These are phyloP conservation scores for Cyanistes caeruleus DNA, from an alignment of 2,113 vertebrate genomes.

Conservation along the genomic window DNA sequence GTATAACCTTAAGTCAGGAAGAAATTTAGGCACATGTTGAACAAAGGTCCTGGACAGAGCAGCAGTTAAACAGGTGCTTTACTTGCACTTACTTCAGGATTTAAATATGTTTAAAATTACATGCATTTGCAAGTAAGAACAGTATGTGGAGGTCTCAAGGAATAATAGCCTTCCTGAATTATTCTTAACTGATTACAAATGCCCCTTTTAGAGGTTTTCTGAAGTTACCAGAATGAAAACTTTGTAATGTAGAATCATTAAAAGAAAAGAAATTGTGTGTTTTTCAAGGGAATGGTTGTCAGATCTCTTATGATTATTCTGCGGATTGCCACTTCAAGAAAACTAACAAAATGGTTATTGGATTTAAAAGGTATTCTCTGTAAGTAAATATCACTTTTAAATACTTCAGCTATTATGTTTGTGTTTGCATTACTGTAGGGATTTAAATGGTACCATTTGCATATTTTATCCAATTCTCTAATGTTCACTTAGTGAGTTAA, in stretches of 20 bases:
- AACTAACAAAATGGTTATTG: conserved; percentile 17
- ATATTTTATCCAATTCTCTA: conserved; percentile 42
- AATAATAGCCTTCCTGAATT: neutral
- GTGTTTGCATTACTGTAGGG: conserved; percentile 11
- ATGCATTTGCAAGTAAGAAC: neutral
- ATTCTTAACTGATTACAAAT: neutral
- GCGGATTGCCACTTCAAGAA: neutral
- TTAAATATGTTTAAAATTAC: neutral
- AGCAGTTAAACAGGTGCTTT: neutral
- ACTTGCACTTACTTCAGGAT: neutral
- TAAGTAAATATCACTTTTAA: conserved; percentile 53
- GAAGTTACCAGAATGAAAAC: neutral
- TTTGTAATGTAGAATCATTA: neutral
- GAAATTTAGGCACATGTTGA: neutral
- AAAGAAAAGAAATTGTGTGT: neutral
- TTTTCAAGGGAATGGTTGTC: conserved; percentile 2
- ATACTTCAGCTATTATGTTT: conserved; percentile 37
- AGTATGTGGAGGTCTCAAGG: neutral
- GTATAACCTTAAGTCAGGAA: neutral
- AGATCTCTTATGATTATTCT: neutral
- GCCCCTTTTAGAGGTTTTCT: neutral
- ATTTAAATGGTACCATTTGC: conserved; percentile 49
- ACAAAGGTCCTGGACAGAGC: neutral
- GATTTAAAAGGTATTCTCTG: conserved; percentile 16
- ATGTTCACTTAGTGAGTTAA: conserved; percentile 23